These are phyloP conservation scores for Eledone cirrhosa DNA, from an alignment of 2,888 invertebrate genomes.

Conservation along the genomic window DNA sequence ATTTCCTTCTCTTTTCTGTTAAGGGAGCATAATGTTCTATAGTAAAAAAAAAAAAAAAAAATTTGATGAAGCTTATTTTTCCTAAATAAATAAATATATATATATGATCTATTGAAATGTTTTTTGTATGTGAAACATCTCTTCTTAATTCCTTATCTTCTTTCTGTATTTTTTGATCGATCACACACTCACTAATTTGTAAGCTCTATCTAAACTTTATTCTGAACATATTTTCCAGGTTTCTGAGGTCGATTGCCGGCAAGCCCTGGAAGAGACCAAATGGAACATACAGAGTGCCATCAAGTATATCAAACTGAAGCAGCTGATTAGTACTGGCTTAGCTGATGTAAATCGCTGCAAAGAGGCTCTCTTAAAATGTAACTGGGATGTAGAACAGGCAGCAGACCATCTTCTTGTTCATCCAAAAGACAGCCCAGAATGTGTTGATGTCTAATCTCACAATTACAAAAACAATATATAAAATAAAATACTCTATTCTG, in stretches of 20 bases:
- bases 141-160: too few species aligned
- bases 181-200: too few species aligned
- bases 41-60: too few species aligned
- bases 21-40: too few species aligned
- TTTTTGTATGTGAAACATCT: too few species aligned
- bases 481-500: too few species aligned
- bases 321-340: constrained; percentile 64
- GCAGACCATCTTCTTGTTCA: constrained; percentile 71
- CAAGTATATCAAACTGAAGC: constrained; percentile 79
- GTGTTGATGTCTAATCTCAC: constrained; percentile 48
- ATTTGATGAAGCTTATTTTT: too few species aligned
- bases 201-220: not conserved
- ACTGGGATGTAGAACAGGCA: constrained; percentile 77
- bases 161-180: too few species aligned
- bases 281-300: constrained; percentile 92
- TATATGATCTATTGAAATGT: too few species aligned
- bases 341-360: constrained; percentile 64
- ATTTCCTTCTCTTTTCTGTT: too few species aligned
- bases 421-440: constrained; percentile 53
- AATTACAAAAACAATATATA: too few species aligned
- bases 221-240: constrained; percentile 48
- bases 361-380: constrained; percentile 72
- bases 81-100: too few species aligned
- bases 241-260: constrained; percentile 77
- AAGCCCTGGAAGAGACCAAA: constrained; percentile 81